phyloP scores from a whole-genome alignment of 2,888 invertebrate genomes.

The Orthosia gracilis region DNA sequence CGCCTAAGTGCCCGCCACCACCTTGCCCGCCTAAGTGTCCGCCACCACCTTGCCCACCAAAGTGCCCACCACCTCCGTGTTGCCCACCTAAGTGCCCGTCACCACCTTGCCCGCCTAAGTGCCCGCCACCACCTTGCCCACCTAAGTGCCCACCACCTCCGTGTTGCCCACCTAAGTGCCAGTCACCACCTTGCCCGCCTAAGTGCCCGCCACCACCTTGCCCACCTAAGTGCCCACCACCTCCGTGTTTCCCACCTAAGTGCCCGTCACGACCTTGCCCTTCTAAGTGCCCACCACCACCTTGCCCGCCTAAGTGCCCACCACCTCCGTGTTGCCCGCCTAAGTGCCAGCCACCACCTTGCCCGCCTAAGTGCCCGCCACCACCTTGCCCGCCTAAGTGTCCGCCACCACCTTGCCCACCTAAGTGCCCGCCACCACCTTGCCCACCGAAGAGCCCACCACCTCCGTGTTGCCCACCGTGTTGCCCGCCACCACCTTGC shows the following conservation, averaged over 20 bases:
- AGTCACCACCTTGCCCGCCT: neutral
- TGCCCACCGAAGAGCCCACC: neutral
- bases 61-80: neutral
- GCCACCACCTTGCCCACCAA: neutral
- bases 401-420: neutral
- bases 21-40: neutral
- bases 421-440: neutral
- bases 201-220: neutral
- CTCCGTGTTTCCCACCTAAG: neutral
- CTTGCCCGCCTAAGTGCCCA: neutral
- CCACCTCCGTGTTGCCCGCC: conserved; percentile 1
- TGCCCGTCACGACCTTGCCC: neutral
- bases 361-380: conserved; percentile 3
- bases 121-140: neutral
- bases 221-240: neutral
- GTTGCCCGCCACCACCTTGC: no score
- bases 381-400: neutral
- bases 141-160: neutral
- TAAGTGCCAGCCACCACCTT: conserved; percentile 1
- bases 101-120: neutral
- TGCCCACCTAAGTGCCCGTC: neutral
- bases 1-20: neutral
- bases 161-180: neutral
- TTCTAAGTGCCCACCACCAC: neutral
- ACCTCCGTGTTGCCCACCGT: neutral